A percentile compares a stretch with the other conserved stretches of the same genome.
Conservation (phyloP, 2,888 invertebrate species). For the Eupeodes luniger region DNA sequence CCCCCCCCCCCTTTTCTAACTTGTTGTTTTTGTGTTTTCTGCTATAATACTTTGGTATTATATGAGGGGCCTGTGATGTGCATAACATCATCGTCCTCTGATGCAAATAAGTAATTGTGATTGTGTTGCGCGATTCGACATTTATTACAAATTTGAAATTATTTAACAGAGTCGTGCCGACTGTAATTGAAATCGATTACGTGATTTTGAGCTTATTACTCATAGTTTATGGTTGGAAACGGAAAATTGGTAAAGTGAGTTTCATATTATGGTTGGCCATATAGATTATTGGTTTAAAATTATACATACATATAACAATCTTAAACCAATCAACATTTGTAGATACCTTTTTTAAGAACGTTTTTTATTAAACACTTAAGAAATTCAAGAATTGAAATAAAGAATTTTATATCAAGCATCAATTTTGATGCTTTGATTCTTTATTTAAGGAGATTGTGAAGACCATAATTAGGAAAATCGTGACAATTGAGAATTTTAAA, state of each 20-base stretch:
- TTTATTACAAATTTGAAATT: constrained; percentile 75
- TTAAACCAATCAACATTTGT: too few relatives aligned
- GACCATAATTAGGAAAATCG: too few relatives aligned
- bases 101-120: constrained; percentile 63
- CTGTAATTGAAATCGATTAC: constrained; percentile 79
- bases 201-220: constrained; percentile 53
- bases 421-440: too few relatives aligned
- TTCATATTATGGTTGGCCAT: neutral
- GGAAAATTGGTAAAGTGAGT: constrained; percentile 1
- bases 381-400: too few relatives aligned
- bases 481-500: too few relatives aligned
- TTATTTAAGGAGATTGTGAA: too few relatives aligned
- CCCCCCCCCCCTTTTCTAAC: neutral
- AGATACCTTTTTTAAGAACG: too few relatives aligned
- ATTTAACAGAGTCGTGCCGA: constrained; percentile 78
- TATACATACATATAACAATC: too few relatives aligned
- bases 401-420: too few relatives aligned
- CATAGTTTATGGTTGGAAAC: constrained; percentile 18
- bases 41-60: neutral
- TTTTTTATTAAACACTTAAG: too few relatives aligned
- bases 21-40: constrained; percentile 3
- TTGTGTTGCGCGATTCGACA: constrained; percentile 75
- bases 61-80: neutral
- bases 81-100: too few relatives aligned
- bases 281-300: neutral